Conservation (phyloP, 1,140 invertebrate genomes). For the Achatina immaculata region DNA sequence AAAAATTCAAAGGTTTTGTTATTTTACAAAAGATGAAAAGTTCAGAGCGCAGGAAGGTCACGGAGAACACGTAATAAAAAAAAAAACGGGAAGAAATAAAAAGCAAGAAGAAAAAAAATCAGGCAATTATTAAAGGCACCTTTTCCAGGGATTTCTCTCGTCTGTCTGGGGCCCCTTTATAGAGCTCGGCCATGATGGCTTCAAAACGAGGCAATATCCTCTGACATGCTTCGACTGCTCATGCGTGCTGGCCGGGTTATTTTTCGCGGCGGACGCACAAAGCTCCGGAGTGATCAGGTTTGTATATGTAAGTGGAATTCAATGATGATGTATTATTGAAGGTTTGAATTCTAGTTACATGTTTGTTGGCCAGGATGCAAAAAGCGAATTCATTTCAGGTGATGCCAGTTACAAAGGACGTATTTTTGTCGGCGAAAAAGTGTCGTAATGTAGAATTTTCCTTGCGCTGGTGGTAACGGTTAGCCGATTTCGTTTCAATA, state of each 20-base stretch:
- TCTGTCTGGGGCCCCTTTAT: too few species aligned
- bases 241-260: neutral
- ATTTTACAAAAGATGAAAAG: too few species aligned
- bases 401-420: neutral
- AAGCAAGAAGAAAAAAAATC: too few species aligned
- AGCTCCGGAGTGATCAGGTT: slow-evolving; percentile 4
- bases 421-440: slow-evolving; percentile 4
- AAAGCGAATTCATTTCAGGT: neutral
- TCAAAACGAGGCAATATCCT: slow-evolving; percentile 2
- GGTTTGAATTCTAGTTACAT: neutral
- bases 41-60: too few species aligned
- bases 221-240: neutral
- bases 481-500: neutral
- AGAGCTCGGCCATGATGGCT: neutral
- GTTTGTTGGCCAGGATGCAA: neutral
- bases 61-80: too few species aligned
- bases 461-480: neutral
- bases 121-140: too few species aligned
- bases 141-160: too few species aligned
- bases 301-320: neutral
- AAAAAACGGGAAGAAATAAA: too few species aligned
- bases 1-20: too few species aligned
- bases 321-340: neutral
- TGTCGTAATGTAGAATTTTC: neutral
- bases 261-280: neutral